Evolutionary conservation across 2,113 vertebrate genomes (phyloP), one percentile per base, ranked within the genome.

Genomic region (Procavia capensis): DNA sequence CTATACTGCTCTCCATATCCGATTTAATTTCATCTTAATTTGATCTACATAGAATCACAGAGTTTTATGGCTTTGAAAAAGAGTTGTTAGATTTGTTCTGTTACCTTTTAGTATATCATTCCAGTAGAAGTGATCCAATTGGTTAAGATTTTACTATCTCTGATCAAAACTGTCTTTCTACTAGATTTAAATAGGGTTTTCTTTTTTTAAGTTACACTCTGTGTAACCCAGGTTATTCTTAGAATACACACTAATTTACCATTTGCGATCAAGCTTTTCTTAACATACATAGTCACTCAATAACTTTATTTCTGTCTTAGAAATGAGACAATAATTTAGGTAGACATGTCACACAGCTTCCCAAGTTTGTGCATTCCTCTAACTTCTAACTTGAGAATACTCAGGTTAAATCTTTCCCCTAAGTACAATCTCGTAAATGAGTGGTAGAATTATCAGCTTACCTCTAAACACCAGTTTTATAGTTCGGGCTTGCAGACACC

Each of bases 401-500:
- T 95, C 54, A n/a, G 86, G 72, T 94, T 82, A 88, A 84, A 82
- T 74, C 92, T 72, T 80, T 79, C 57, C 39, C n/a, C 75, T 91
- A 78, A 31, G 68, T 66, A 85, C 84, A 72, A 91, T 96, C 93
- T 95, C 95, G 27, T 92, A 97, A 97, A 96, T 78, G 81, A 96
- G 91, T 39, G 72, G 57, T 81, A 63, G 96, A 95, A 95, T 98
- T 93, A 95, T 93, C 95, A n/a, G 80, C 78, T 95, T 54, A 90
- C 94, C 94, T 93, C 96, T 97, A 98, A 98, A 97, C 90, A 97
- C 90, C 20, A 76, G 72, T 88, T 94, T 95, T 64, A 81, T 27
- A 61, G 95, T 95, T 92, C 16, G 80, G 87, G 84, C 91, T 95
- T 84, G 79, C 66, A 97, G 96, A 94, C 59, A 78, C 70, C 93